Conservation (phyloP, 1,140 invertebrate genomes). For the Tetramorium simillimum region DNA sequence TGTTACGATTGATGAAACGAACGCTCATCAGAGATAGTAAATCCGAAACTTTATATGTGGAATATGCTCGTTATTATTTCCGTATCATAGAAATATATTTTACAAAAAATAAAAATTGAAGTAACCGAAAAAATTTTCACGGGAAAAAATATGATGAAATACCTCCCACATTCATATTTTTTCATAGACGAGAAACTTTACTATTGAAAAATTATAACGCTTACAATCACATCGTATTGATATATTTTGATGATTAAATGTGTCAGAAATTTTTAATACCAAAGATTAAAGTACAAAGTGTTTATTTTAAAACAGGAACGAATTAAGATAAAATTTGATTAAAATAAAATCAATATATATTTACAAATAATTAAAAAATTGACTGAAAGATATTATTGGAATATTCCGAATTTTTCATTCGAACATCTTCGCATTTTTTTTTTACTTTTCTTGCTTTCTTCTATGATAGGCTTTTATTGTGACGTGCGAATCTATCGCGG, state of each 20-base stretch:
- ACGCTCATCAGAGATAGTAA: not conserved
- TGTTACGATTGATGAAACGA: slow-evolving; percentile 18
- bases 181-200: slow-evolving; percentile 77
- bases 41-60: not conserved
- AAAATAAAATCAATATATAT: not conserved
- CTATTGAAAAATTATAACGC: slow-evolving; percentile 72
- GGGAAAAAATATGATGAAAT: slow-evolving; percentile 44
- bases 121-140: slow-evolving; percentile 50
- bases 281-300: not conserved
- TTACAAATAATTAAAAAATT: not conserved
- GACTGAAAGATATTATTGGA: not conserved
- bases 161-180: slow-evolving; percentile 77
- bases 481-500: slow-evolving; percentile 40
- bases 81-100: not conserved
- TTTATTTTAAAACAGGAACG: not conserved
- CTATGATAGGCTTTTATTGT: slow-evolving; percentile 45
- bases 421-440: not conserved
- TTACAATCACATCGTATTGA: slow-evolving; percentile 76
- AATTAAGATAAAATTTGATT: not conserved
- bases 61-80: slow-evolving; percentile 19
- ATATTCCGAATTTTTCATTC: not conserved
- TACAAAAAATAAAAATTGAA: slow-evolving; percentile 26
- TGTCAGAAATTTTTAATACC: not conserved
- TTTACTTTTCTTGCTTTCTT: not conserved
- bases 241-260: slow-evolving; percentile 61